Evolutionary conservation across 23 tunicate genomes (phyloP).

Genomic region (Trididemnum nubilum): DNA sequence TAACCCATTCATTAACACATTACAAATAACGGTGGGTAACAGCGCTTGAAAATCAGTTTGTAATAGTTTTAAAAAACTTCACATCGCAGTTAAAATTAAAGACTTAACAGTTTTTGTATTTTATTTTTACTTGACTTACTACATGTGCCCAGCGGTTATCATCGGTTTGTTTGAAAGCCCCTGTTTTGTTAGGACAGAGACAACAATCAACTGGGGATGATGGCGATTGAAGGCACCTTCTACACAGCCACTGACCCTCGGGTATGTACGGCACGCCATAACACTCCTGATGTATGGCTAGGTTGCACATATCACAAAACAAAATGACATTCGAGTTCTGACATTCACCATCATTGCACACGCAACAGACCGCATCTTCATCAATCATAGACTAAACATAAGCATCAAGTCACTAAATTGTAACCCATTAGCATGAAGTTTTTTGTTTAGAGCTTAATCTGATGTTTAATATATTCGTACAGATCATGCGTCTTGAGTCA

Average conservation of each 20-base stretch:
- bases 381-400: conserved; percentile 68
- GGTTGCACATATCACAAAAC: conserved; percentile 98
- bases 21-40: no score
- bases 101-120: no score
- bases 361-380: conserved; percentile 98
- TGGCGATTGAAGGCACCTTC: conserved; percentile 90
- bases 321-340: conserved; percentile 92
- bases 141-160: conserved; percentile 93
- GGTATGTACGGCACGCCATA: conserved; percentile 99
- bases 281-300: conserved; percentile 99
- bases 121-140: no score
- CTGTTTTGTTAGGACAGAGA: conserved; percentile 85
- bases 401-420: no score
- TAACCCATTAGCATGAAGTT: no score
- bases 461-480: no score
- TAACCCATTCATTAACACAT: no score
- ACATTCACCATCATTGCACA: conserved; percentile 99
- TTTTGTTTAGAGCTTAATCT: no score
- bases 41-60: no score
- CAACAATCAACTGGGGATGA: conserved; percentile 92
- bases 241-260: conserved; percentile 97
- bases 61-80: no score
- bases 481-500: no score
- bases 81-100: no score
- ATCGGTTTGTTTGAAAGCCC: conserved; percentile 96